phyloP scores from a whole-genome alignment of 2,888 invertebrate genomes.

The Amphipoea oculea region DNA sequence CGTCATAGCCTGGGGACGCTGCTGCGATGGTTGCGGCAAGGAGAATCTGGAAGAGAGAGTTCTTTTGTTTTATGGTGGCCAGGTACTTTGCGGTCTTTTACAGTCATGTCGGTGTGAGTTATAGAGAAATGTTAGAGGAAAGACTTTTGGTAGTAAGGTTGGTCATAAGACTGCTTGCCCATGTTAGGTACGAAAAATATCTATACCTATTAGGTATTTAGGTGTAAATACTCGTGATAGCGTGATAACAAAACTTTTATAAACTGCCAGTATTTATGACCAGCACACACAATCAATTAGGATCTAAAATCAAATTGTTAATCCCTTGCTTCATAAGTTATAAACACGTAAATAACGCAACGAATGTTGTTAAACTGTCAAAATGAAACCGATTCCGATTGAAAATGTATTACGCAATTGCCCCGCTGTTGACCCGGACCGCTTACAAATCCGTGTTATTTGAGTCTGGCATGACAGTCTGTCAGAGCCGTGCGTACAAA shows the following conservation, averaged over 20 bases:
- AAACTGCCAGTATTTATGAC: slow-evolving; percentile 3
- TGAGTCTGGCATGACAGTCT: slow-evolving; percentile 13
- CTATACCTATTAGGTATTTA: background rate
- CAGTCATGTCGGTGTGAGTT: background rate
- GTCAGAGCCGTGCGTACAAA: slow-evolving; percentile 3
- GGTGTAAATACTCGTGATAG: background rate
- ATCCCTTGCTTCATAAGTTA: too few species aligned
- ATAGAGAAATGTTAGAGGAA: background rate
- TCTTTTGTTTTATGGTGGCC: slow-evolving; percentile 20
- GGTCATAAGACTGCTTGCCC: accelerated
- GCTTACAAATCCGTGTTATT: slow-evolving; percentile 18
- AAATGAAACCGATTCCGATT: too few species aligned
- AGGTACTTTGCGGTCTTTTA: background rate
- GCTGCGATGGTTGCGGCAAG: slow-evolving; percentile 24
- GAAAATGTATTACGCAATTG: too few species aligned
- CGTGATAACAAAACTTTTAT: slow-evolving; percentile 4
- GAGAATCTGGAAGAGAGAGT: slow-evolving; percentile 53
- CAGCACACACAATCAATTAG: background rate
- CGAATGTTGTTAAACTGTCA: too few species aligned
- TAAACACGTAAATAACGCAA: too few species aligned
- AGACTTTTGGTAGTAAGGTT: background rate
- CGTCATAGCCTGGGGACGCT: slow-evolving; percentile 50
- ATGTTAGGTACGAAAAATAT: background rate
- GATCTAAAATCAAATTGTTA: too few species aligned
- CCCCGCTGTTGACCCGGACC: slow-evolving; percentile 22